Percentiles rank a stretch among this genome's conserved stretches.
phyloP scores from a whole-genome alignment of 92 coral and sea anemone genomes.

The Pocillopora grandis region DNA sequence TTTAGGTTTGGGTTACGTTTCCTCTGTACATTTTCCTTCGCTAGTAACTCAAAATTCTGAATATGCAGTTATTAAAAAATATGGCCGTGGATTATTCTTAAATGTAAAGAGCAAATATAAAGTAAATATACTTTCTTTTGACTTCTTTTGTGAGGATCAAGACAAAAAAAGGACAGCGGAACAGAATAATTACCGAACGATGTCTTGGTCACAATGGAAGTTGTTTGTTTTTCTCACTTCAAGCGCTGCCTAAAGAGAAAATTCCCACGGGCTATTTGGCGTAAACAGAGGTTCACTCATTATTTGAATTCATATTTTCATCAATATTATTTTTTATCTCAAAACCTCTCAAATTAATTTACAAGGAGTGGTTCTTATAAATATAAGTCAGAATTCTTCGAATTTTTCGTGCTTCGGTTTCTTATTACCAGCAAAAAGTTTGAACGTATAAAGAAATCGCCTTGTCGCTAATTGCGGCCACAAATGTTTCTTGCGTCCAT shows the following conservation, averaged over 20 bases:
- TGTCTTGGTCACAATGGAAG: slow-evolving; percentile 22
- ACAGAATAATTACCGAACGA: slow-evolving; percentile 21
- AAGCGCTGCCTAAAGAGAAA: slow-evolving; percentile 28
- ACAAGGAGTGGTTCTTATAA: too few relatives aligned
- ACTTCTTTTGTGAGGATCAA: slow-evolving; percentile 23
- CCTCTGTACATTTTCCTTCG: background rate
- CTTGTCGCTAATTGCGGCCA: slow-evolving; percentile 17
- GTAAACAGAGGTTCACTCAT: background rate
- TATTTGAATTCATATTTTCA: background rate
- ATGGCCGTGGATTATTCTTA: slow-evolving; percentile 14
- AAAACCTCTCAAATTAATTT: background rate
- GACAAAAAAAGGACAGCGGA: slow-evolving; percentile 35
- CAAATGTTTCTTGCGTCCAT: slow-evolving; percentile 31
- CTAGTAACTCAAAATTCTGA: background rate
- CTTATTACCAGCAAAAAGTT: background rate
- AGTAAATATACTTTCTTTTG: slow-evolving; percentile 37
- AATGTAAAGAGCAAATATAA: slow-evolving; percentile 24
- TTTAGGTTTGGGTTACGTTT: background rate
- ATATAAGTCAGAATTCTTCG: background rate
- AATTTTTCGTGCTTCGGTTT: background rate
- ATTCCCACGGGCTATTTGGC: slow-evolving; percentile 29
- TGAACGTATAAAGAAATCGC: background rate
- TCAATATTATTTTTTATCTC: background rate
- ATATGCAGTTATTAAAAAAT: background rate
- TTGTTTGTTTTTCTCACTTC: slow-evolving; percentile 44